phyloP scores from a whole-genome alignment of 2,888 invertebrate genomes.

The Lasioglossum leucozonium region DNA sequence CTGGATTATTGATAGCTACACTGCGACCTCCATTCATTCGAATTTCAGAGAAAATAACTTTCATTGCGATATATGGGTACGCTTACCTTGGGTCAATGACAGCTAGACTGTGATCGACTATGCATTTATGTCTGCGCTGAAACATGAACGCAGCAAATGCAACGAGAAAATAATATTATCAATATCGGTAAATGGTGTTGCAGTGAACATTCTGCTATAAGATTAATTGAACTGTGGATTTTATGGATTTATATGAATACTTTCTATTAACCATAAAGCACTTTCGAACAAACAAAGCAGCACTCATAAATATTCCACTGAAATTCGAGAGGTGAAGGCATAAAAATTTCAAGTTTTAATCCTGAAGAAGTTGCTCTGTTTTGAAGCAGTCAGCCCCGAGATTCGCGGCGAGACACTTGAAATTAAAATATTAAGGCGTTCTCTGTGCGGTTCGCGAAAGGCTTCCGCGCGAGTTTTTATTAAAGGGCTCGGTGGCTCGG shows the following conservation, averaged over 20 bases:
- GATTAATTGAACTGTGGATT: background rate
- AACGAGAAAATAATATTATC: background rate
- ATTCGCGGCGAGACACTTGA: background rate
- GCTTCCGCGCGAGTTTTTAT: background rate
- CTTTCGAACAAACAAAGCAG: too few species aligned
- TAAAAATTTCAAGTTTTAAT: constrained; percentile 7
- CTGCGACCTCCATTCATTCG: background rate
- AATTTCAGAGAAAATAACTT: background rate
- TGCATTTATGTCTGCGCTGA: background rate
- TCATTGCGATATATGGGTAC: background rate
- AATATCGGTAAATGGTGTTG: background rate
- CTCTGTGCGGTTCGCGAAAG: background rate
- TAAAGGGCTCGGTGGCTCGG: background rate
- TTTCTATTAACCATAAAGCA: background rate
- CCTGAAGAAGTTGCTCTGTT: background rate
- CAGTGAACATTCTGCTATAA: background rate
- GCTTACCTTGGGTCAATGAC: background rate
- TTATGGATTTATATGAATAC: background rate
- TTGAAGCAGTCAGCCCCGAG: background rate
- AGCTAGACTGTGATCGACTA: background rate
- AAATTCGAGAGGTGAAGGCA: background rate
- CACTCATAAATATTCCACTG: background rate
- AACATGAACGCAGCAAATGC: background rate
- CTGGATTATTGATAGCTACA: constrained; percentile 1
- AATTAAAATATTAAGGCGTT: background rate